Percentiles rank a stretch among this genome's conserved stretches.
These are phyloP conservation scores for Yponomeuta malinellus DNA, from an alignment of 2,888 invertebrate genomes.

Conservation along the genomic window DNA sequence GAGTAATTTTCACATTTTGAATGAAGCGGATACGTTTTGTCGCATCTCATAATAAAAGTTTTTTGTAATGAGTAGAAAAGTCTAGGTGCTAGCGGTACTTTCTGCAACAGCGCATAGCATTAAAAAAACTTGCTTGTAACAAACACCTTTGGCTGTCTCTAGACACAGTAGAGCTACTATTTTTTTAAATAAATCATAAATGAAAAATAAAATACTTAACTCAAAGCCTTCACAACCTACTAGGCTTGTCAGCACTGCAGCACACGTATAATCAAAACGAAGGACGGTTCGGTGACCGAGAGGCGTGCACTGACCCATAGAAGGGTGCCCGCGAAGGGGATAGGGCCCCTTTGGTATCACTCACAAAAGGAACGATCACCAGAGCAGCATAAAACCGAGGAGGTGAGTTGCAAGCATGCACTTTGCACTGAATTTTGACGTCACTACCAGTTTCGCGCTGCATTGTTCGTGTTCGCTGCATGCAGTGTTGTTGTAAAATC, in stretches of 20 bases:
- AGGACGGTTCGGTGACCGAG: slow-evolving; percentile 22
- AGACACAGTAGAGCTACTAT: too few species aligned
- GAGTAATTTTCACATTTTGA: too few species aligned
- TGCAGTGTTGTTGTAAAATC: slow-evolving; percentile 6
- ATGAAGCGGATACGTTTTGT: too few species aligned
- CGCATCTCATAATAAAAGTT: too few species aligned
- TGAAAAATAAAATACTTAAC: neutral
- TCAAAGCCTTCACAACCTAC: neutral
- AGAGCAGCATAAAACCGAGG: slow-evolving; percentile 62
- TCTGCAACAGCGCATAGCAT: too few species aligned
- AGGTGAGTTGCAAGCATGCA: slow-evolving; percentile 71
- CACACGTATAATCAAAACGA: neutral
- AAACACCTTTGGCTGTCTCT: too few species aligned
- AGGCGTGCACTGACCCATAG: slow-evolving; percentile 67
- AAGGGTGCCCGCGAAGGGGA: slow-evolving; percentile 71
- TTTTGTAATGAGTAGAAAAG: too few species aligned
- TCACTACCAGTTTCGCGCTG: slow-evolving; percentile 59
- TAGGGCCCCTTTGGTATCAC: slow-evolving; percentile 74
- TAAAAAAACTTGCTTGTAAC: too few species aligned
- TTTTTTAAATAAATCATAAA: neutral
- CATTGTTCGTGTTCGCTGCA: slow-evolving; percentile 48
- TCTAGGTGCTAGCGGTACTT: too few species aligned
- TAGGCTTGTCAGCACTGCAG: neutral
- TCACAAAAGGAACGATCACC: slow-evolving; percentile 70
- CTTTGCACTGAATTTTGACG: slow-evolving; percentile 71